phyloP scores from a whole-genome alignment of 2,888 invertebrate species.

The Linnaemya tessellans region DNA sequence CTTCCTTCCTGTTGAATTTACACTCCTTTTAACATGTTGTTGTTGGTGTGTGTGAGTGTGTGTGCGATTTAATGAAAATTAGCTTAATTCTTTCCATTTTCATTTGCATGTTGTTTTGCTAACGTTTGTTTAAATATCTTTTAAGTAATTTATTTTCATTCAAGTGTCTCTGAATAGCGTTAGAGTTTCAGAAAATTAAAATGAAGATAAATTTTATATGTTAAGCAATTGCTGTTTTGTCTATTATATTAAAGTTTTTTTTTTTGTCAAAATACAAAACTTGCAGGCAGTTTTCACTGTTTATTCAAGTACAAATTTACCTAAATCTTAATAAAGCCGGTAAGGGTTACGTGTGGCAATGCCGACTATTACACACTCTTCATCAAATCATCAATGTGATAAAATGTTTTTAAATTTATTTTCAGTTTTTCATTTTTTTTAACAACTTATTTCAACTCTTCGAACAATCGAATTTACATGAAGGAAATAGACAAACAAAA shows the following conservation, averaged over 20 bases:
- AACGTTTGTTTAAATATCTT: conserved; percentile 1
- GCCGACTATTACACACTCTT: no score
- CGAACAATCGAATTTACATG: no score
- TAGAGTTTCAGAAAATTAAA: conserved; percentile 24
- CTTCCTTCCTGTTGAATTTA: conserved; percentile 3
- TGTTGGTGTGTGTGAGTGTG: not conserved
- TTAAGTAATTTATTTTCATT: conserved; percentile 41
- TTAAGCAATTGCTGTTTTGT: no score
- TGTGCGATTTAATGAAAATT: conserved; percentile 48
- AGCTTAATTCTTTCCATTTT: conserved; percentile 10
- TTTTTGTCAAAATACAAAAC: conserved; percentile 32
- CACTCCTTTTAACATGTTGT: conserved; percentile 32
- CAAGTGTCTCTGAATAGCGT: conserved; percentile 22
- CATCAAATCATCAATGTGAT: no score
- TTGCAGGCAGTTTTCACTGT: not conserved
- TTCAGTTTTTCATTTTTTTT: no score
- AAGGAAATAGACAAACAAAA: no score
- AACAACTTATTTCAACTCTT: no score
- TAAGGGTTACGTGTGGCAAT: no score
- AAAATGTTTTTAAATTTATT: no score
- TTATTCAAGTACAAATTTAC: no score
- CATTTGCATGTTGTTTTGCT: not conserved
- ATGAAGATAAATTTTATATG: conserved; percentile 12
- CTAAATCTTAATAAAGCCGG: no score
- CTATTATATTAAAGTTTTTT: not conserved